These are phyloP conservation scores for Apodemia duryi DNA, from an alignment of 2,888 invertebrate genomes.

Conservation along the genomic window DNA sequence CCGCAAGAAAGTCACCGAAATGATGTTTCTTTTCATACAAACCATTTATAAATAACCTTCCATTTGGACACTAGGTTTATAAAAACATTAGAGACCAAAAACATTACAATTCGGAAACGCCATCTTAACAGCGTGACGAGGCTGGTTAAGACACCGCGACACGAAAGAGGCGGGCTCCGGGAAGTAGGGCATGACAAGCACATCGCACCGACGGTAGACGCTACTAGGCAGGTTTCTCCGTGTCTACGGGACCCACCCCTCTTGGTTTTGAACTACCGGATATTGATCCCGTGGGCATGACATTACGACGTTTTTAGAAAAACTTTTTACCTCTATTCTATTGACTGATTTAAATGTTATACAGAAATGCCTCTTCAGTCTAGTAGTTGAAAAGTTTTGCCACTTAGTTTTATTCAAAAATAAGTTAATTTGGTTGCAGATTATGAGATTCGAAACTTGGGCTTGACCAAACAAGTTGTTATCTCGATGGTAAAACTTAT, in stretches of 20 bases:
- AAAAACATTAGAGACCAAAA: not conserved
- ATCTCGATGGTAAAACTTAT: too few species aligned
- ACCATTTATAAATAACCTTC: not conserved
- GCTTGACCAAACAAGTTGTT: too few species aligned
- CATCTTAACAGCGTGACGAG: not conserved
- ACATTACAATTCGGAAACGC: not conserved
- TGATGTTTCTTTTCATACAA: not conserved
- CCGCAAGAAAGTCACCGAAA: too few species aligned
- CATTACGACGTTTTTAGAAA: not conserved
- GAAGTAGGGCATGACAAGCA: conserved; percentile 15
- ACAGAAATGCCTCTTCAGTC: too few species aligned
- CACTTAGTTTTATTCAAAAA: too few species aligned
- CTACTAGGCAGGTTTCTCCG: conserved; percentile 1
- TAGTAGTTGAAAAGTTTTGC: too few species aligned
- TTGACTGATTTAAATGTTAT: not conserved
- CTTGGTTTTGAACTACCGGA: conserved; percentile 1
- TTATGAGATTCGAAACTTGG: too few species aligned
- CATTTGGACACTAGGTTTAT: not conserved
- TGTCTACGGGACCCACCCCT: not conserved
- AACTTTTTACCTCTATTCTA: not conserved
- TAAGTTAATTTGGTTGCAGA: too few species aligned
- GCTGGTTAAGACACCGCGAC: conserved; percentile 18
- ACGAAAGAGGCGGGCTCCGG: conserved; percentile 28
- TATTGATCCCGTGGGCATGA: conserved; percentile 1
- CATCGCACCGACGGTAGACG: conserved; percentile 9